phyloP scores from a whole-genome alignment of 2,888 invertebrate genomes.

The Ceriagrion tenellum region DNA sequence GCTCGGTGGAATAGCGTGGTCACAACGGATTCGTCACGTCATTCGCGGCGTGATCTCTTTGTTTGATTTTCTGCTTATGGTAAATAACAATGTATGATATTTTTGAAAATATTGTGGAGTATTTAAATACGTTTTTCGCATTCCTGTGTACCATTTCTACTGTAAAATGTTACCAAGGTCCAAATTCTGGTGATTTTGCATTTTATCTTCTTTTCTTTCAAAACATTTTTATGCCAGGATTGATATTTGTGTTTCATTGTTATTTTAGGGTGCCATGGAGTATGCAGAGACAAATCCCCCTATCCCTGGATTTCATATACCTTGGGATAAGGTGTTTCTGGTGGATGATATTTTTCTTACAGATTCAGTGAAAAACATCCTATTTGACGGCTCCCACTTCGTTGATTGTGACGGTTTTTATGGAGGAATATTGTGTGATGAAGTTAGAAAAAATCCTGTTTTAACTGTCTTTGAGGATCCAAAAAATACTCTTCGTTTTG shows the following conservation, averaged over 20 bases:
- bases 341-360: constrained; percentile 79
- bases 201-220: too few relatives aligned
- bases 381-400: constrained; percentile 81
- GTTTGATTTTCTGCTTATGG: too few relatives aligned
- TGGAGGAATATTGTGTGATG: background rate
- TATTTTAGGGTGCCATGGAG: constrained; percentile 78
- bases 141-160: too few relatives aligned
- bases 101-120: too few relatives aligned
- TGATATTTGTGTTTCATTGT: background rate
- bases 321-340: constrained; percentile 79
- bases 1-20: too few relatives aligned
- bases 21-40: too few relatives aligned
- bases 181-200: too few relatives aligned
- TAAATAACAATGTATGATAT: too few relatives aligned
- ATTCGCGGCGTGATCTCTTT: too few relatives aligned
- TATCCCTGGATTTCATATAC: too few relatives aligned
- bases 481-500: background rate
- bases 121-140: too few relatives aligned
- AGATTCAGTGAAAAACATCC: constrained; percentile 79
- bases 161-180: too few relatives aligned
- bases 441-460: background rate
- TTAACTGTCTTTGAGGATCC: background rate
- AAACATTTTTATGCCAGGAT: background rate
- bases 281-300: constrained; percentile 75
- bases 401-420: constrained; percentile 75